Evolutionary conservation across 2,888 invertebrate species (phyloP), one percentile per base, ranked within the genome.

Genomic region (Neoaliturus tenellus): DNA sequence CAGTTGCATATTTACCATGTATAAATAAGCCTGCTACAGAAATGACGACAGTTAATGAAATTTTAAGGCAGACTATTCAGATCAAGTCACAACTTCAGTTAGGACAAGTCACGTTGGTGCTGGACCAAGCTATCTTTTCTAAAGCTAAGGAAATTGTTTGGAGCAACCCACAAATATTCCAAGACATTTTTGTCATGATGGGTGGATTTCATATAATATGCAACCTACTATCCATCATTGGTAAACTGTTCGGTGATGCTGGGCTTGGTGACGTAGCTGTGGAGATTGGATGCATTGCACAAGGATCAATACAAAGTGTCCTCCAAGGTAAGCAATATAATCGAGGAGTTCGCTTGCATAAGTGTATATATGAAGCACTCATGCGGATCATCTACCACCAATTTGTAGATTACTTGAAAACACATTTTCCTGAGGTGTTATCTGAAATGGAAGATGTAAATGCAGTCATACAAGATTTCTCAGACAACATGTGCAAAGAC

Each of bases 11-110:
- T 69, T 69, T 69, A 20, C 69, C 69, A 1, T 69, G 69, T 39
- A 69, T 69, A 69, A 69, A 69, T 33, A 69, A 69, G 14, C 69
- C 69, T 69, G 69, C 69, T 31, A 69, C 69, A 69, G 69, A 69
- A 33, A 69, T 69, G 69, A 31, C 69, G 14, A 69, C 69, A n/a
- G 33, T 69, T 69, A 28, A 35, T 69, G 69, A 69, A 69, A 35
- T 69, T 31, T 69, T 69, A 69, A n/a, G 69, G 20, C 69, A 69
- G 23, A 23, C 23, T 55, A 23, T 55, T 10, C 20, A 20, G 14
- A 55, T 55, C 20, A 69, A 39, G 35, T 69, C 35, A 69, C 39
- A 69, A n/a, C 39, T 69, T 35, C 69, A 33, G 69, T 69, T 33
- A 31, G 33, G 14, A 69, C 28, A 25, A 69, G 69, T 69, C 0